A percentile compares a stretch with the other conserved stretches of the same genome.
phyloP scores from a whole-genome alignment of 2,113 vertebrate genomes.

The Rostratula benghalensis region DNA sequence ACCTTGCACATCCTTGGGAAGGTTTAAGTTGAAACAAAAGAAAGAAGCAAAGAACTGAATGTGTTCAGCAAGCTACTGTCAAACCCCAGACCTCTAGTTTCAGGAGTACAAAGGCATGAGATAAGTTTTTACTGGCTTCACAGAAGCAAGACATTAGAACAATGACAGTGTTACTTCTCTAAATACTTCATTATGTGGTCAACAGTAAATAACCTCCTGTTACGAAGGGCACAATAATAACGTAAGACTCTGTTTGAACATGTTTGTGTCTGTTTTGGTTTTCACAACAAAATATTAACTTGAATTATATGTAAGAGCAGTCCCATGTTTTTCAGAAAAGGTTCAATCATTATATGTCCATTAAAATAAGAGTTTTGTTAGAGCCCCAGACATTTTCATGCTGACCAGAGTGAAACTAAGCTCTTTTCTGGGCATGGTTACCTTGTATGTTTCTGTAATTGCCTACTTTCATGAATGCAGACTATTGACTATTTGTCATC shows the following conservation, averaged over 20 bases:
- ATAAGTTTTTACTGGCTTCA: neutral
- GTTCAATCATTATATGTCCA: neutral
- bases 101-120: neutral
- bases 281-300: neutral
- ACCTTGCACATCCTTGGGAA: neutral
- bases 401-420: neutral
- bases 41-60: neutral
- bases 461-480: neutral
- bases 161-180: neutral
- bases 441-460: neutral
- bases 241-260: neutral
- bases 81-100: neutral
- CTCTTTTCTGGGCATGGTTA: neutral
- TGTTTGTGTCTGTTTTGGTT: neutral
- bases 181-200: neutral
- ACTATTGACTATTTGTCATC: neutral
- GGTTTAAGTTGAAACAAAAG: neutral
- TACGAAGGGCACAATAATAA: neutral
- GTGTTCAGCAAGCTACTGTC: neutral
- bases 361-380: neutral
- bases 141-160: neutral
- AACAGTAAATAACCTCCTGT: neutral
- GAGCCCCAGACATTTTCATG: neutral
- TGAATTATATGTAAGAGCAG: neutral
- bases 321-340: neutral